A percentile compares a stretch with the other conserved stretches of the same genome.
Evolutionary conservation across 2,797 vertebrate species (phyloP).

Genomic region (Pempheris klunzingeri): DNA sequence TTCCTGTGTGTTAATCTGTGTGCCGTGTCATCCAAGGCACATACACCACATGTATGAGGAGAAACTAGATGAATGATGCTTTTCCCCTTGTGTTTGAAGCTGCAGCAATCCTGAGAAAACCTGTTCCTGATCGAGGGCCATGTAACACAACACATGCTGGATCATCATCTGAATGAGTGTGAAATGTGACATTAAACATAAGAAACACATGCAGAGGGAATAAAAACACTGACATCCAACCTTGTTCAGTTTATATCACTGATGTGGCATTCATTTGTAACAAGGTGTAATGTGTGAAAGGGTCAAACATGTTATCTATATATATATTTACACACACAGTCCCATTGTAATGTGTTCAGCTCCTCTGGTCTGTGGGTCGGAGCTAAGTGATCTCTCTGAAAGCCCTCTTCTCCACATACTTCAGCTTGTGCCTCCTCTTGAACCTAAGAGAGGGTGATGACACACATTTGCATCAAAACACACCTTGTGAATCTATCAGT

Average conservation of each 20-base stretch:
- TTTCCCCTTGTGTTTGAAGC: background rate
- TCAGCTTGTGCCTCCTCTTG: slow-evolving; percentile 90
- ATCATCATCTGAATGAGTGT: background rate
- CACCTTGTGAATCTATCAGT: slow-evolving; percentile 1
- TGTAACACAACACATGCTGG: slow-evolving; percentile 18
- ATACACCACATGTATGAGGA: background rate
- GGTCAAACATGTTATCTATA: slow-evolving; percentile 15
- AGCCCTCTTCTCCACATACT: slow-evolving; percentile 92
- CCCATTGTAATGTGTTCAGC: slow-evolving; percentile 26
- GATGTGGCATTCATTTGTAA: slow-evolving; percentile 15
- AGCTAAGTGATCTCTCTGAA: slow-evolving; percentile 90
- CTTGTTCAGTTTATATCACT: slow-evolving; percentile 33
- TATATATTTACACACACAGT: slow-evolving; percentile 63
- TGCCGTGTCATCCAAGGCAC: background rate
- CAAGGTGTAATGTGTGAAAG: slow-evolving; percentile 10
- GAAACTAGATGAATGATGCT: background rate
- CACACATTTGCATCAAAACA: slow-evolving; percentile 18
- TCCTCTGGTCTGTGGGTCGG: slow-evolving; percentile 15
- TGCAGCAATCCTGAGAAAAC: background rate
- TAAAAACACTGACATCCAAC: background rate
- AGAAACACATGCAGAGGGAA: background rate
- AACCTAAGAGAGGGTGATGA: slow-evolving; percentile 81
- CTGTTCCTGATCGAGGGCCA: background rate
- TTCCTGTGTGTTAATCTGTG: background rate
- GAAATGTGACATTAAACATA: slow-evolving; percentile 7